Conservation (phyloP, 2,888 invertebrate genomes). For the Ormyrus pomaceus region DNA sequence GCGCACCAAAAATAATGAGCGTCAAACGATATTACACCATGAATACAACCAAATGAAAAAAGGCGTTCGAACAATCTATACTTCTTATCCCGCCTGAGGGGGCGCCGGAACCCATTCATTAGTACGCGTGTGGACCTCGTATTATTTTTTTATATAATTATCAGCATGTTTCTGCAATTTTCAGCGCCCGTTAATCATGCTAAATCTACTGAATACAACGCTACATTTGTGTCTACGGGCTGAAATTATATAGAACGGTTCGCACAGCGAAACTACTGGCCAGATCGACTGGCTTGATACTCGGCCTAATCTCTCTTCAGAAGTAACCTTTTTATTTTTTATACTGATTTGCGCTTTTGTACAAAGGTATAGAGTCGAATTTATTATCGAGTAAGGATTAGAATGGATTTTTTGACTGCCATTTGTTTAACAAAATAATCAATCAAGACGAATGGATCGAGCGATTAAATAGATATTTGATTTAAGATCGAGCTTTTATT, state of each 20-base stretch:
- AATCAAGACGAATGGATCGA: not conserved
- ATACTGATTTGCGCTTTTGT: not conserved
- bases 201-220: not conserved
- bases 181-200: not conserved
- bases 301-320: not conserved
- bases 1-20: no score
- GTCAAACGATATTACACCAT: not conserved
- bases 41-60: not conserved
- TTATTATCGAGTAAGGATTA: not conserved
- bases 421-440: not conserved
- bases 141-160: not conserved
- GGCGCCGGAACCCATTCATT: no score
- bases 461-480: not conserved
- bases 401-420: not conserved
- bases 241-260: not conserved
- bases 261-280: constrained; percentile 4
- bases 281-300: not conserved
- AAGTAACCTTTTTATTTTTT: not conserved
- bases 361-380: not conserved
- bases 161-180: not conserved
- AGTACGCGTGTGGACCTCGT: not conserved
- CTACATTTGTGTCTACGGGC: constrained; percentile 5
- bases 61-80: not conserved
- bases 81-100: no score
- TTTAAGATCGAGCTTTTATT: not conserved